A percentile compares a stretch with the other conserved stretches of the same genome.
Evolutionary conservation across 2,888 invertebrate species (phyloP).

Genomic region (Calameuta pallipes): DNA sequence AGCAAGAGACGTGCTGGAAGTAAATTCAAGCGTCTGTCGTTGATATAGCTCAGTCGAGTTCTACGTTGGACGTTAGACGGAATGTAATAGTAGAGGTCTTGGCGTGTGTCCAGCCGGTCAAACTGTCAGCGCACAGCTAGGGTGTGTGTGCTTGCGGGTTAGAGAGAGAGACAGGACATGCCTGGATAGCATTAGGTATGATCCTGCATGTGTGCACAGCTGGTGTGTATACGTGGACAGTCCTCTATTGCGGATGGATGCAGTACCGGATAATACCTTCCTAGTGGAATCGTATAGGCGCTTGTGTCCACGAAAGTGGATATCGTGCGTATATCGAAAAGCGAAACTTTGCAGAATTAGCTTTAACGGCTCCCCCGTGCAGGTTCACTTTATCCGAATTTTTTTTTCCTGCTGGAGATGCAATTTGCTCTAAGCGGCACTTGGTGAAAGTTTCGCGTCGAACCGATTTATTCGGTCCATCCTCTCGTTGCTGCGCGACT

Average conservation of each 20-base stretch:
- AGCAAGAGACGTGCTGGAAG: neutral
- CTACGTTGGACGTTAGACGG: slow-evolving; percentile 47
- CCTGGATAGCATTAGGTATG: slow-evolving; percentile 18
- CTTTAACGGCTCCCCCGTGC: neutral
- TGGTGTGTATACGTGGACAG: neutral
- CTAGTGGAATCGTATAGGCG: slow-evolving; percentile 28
- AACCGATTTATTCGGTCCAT: neutral
- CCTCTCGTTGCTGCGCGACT: neutral
- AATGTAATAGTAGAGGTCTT: slow-evolving; percentile 58
- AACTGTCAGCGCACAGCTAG: neutral
- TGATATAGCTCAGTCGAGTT: slow-evolving; percentile 18
- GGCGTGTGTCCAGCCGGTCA: slow-evolving; percentile 50
- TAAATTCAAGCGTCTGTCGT: slow-evolving; percentile 15
- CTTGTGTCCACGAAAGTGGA: slow-evolving; percentile 28
- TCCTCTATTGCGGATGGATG: neutral
- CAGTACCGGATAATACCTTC: slow-evolving; percentile 22
- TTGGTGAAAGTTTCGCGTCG: neutral
- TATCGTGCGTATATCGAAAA: slow-evolving; percentile 33
- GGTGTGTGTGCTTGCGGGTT: no score
- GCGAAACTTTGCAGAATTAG: slow-evolving; percentile 35
- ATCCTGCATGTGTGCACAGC: slow-evolving; percentile 21
- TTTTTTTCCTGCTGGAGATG: no score
- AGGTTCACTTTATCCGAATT: no score
- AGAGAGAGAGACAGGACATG: neutral
- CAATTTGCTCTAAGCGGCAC: neutral